Percentiles rank a stretch among this genome's conserved stretches.
Evolutionary conservation across 2,113 vertebrate species (phyloP).

Genomic region (Lampris megalopsis): DNA sequence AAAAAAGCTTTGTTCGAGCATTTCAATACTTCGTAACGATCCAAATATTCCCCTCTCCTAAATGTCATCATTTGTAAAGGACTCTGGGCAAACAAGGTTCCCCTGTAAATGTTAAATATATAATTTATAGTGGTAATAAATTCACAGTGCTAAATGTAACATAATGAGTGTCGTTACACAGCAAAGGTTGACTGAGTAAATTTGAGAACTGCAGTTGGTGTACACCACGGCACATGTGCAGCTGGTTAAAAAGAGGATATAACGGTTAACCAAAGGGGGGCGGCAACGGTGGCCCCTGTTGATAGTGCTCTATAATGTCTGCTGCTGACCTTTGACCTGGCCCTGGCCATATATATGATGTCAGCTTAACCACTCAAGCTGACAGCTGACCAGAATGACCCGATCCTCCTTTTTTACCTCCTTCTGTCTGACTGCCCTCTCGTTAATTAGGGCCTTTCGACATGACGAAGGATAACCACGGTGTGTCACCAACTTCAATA

Average conservation of each 20-base stretch:
- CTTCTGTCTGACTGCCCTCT: background rate
- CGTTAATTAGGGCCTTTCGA: background rate
- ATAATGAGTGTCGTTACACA: slow-evolving; percentile 33
- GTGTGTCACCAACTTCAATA: slow-evolving; percentile 20
- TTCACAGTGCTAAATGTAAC: background rate
- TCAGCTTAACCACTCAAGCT: slow-evolving; percentile 51
- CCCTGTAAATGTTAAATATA: no score
- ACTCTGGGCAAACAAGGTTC: no score
- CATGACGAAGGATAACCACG: background rate
- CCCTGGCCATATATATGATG: slow-evolving; percentile 26
- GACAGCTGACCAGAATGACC: slow-evolving; percentile 33
- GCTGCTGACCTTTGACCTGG: slow-evolving; percentile 59
- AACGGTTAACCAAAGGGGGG: slow-evolving; percentile 59
- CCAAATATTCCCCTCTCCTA: no score
- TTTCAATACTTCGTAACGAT: background rate
- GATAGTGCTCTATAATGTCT: slow-evolving; percentile 60
- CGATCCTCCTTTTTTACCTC: background rate
- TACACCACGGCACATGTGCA: slow-evolving; percentile 55
- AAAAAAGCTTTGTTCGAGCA: background rate
- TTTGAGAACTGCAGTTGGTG: slow-evolving; percentile 16
- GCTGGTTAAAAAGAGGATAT: slow-evolving; percentile 62
- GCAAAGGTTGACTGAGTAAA: slow-evolving; percentile 23
- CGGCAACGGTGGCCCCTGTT: slow-evolving; percentile 49
- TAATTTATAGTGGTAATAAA: no score
- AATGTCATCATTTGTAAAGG: no score